Conservation (phyloP, 2,113 vertebrate genomes). For the Xenotilapia caudafasciata region DNA sequence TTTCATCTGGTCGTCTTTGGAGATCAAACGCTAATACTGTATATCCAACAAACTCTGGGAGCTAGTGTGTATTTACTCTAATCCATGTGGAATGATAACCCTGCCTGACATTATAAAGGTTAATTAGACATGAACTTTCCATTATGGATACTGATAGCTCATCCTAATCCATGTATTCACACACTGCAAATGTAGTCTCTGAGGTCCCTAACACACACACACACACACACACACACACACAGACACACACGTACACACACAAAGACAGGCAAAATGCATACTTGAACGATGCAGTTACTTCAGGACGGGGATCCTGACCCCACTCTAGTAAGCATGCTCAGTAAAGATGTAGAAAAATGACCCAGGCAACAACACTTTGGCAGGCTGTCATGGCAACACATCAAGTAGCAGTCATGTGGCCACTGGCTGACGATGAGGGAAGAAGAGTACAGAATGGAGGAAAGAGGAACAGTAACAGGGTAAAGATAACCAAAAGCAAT, state of each 20-base stretch:
- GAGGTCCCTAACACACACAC: background rate
- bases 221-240: background rate
- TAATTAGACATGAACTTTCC: slow-evolving; percentile 49
- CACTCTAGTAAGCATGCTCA: slow-evolving; percentile 39
- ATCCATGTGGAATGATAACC: slow-evolving; percentile 36
- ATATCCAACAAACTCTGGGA: background rate
- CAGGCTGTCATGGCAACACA: slow-evolving; percentile 58
- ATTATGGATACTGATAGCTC: slow-evolving; percentile 23
- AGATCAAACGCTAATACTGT: background rate
- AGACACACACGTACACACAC: background rate
- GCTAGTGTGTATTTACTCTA: background rate
- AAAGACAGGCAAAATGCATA: background rate
- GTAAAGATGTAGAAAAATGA: background rate
- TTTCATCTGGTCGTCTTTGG: slow-evolving; percentile 26
- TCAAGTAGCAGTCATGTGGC: slow-evolving; percentile 26
- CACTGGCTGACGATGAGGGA: background rate
- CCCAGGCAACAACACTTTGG: slow-evolving; percentile 35
- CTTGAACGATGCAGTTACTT: slow-evolving; percentile 4
- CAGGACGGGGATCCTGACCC: slow-evolving; percentile 29
- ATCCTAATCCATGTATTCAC: background rate
- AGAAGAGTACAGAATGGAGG: background rate
- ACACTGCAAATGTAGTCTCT: background rate
- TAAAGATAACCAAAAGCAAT: background rate
- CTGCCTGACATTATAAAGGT: slow-evolving; percentile 39
- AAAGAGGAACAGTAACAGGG: background rate